Evolutionary conservation across 2,888 invertebrate species (phyloP).

Genomic region (Sesia bembeciformis): DNA sequence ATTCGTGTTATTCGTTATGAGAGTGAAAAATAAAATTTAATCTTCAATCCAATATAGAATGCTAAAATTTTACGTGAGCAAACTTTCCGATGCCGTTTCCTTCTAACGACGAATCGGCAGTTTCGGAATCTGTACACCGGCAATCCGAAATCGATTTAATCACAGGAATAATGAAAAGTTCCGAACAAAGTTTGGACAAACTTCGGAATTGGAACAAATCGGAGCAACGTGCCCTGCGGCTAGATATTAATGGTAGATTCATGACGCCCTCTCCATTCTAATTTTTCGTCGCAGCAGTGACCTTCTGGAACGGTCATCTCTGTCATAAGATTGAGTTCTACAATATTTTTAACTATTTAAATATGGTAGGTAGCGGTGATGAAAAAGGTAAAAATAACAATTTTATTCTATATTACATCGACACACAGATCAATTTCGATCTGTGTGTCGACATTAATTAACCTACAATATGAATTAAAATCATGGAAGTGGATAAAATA

Average conservation of each 20-base stretch:
- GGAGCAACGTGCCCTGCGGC: conserved; percentile 60
- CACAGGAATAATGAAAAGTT: conserved; percentile 68
- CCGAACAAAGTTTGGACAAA: conserved; percentile 60
- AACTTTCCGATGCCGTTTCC: conserved; percentile 48
- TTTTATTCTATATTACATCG: no score
- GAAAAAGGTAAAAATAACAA: no score
- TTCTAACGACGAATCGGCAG: conserved; percentile 62
- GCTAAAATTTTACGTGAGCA: conserved; percentile 50
- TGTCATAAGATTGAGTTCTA: no score
- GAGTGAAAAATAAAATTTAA: neutral
- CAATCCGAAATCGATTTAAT: conserved; percentile 71
- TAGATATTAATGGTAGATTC: conserved; percentile 62
- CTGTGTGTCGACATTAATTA: no score
- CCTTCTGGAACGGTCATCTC: neutral
- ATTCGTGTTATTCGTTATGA: no score
- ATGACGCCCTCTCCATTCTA: conserved; percentile 44
- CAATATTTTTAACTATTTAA: no score
- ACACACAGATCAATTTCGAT: no score
- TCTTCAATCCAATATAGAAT: conserved; percentile 34
- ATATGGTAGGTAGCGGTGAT: no score
- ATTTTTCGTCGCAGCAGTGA: conserved; percentile 22
- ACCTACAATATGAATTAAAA: no score
- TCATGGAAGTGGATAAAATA: no score
- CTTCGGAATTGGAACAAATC: conserved; percentile 67
- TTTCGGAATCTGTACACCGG: conserved; percentile 56